Base-by-base conservation (phyloP, 2,888 invertebrate genomes). In the Agriopis aurantiaria region DNA sequence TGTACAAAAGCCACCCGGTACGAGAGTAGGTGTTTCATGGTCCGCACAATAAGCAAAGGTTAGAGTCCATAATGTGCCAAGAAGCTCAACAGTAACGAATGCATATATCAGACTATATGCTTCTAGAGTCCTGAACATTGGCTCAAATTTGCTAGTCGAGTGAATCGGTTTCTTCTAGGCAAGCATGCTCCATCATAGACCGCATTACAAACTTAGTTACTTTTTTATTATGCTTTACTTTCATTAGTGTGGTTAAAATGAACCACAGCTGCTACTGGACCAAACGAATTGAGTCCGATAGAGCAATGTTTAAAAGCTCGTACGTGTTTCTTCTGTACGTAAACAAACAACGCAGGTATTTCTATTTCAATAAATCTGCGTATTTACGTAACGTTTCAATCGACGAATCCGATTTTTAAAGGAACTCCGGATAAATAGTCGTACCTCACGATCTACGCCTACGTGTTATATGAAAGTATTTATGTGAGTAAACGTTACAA, bases 291-390 rank as follows among this genome's bases (percentile, higher is more conserved):
- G 48, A 49, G 14, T 14, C n/a, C 14, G 49, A 14, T 14, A 49
- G 49, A 49, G 49, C 7, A 49, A 49, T 8, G 8, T n/a, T 49
- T 49, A 49, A 49, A 49, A 53, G 41, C 60, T 67, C 67, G 62
- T n/a, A n/a, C n/a, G n/a, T 63, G 56, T 68, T 65, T 57, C 65
- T 65, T 52, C 57, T 10, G 14, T 57, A 43, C 12, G 49, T 62
- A 67, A 68, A 71, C 61, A 71, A 71, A 68, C 55, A 65, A 48
- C 51, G 10, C 68, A 58, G 61, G 58, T 68, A 53, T 52, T 11
- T 17, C 56, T 60, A 14, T 40, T 55, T 23, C 23, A 17, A 68
- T 68, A 68, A 61, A 68, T 67, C 43, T 60, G n/a, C 62, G 51
- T 59, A 40, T 66, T 63, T 63, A 11, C 48, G 57, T 57, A 61